A percentile compares a stretch with the other conserved stretches of the same genome.
Evolutionary conservation across 2,113 vertebrate species (phyloP).

Genomic region (Oostethus manadensis): DNA sequence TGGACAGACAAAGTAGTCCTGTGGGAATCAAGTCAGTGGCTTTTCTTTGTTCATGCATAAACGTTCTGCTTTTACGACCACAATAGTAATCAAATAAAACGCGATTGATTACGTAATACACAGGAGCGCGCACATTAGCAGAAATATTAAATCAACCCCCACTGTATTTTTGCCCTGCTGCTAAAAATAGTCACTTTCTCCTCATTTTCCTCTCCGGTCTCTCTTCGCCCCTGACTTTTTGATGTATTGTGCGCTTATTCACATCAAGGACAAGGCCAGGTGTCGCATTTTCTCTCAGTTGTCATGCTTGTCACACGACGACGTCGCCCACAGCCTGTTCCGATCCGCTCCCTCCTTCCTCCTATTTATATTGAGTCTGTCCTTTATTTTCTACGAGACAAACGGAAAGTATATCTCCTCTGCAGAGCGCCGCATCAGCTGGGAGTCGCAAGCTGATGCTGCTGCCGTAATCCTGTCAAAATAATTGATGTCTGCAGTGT

Average conservation of each 20-base stretch:
- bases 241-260: conserved; percentile 63
- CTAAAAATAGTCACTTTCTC: conserved; percentile 52
- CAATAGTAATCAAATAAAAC: conserved; percentile 25
- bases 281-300: conserved; percentile 56
- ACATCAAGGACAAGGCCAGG: conserved; percentile 69
- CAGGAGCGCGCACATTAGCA: background rate
- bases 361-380: conserved; percentile 59
- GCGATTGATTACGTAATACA: conserved; percentile 31
- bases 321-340: conserved; percentile 48
- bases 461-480: conserved; percentile 41
- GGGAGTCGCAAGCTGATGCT: conserved; percentile 26
- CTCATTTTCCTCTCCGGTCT: conserved; percentile 38
- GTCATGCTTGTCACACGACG: conserved; percentile 53
- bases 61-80: conserved; percentile 2
- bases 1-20: conserved; percentile 9
- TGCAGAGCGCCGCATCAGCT: conserved; percentile 33
- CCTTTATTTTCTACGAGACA: conserved; percentile 45
- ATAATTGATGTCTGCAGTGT: conserved; percentile 27
- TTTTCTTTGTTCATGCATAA: conserved; percentile 17
- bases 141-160: conserved; percentile 39
- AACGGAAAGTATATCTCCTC: conserved; percentile 44
- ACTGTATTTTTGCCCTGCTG: conserved; percentile 38
- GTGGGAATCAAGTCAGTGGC: conserved; percentile 4
- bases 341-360: conserved; percentile 35
- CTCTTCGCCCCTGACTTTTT: conserved; percentile 58